These are phyloP conservation scores for Xylocopa sonorina DNA, from an alignment of 1,140 invertebrate genomes.

Conservation along the genomic window DNA sequence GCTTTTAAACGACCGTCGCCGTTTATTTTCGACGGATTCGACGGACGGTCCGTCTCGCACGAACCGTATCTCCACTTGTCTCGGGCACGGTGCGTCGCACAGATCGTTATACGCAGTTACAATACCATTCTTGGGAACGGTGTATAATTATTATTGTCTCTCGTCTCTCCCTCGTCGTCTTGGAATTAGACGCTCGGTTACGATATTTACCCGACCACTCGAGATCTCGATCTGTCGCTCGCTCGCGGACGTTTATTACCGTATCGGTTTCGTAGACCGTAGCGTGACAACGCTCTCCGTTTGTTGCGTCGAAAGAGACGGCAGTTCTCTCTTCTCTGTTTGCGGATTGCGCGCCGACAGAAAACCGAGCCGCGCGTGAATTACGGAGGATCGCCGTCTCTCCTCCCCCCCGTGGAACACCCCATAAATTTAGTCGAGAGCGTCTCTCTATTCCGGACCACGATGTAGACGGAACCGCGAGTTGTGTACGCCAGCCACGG, in stretches of 20 bases:
- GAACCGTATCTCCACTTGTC: not conserved
- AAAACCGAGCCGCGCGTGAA: constrained; percentile 61
- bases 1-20: not conserved
- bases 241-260: not conserved
- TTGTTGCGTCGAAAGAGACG: no score
- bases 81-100: not conserved
- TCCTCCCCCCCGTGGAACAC: constrained; percentile 67
- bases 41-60: not conserved
- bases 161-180: not conserved
- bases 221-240: not conserved
- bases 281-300: no score
- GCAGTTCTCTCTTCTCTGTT: no score
- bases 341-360: constrained; percentile 58
- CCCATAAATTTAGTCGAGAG: constrained; percentile 73
- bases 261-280: not conserved
- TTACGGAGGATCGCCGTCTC: constrained; percentile 63
- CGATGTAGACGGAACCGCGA: constrained; percentile 66
- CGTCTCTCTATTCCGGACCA: constrained; percentile 60
- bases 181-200: constrained; percentile 3
- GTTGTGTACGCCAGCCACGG: constrained; percentile 50
- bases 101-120: constrained; percentile 63
- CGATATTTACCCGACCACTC: not conserved
- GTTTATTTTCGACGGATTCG: not conserved
- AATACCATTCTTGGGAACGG: constrained; percentile 31
- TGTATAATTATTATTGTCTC: constrained; percentile 73